Evolutionary conservation across 2,797 vertebrate genomes (phyloP).

Genomic region (Protosalanx chinensis): DNA sequence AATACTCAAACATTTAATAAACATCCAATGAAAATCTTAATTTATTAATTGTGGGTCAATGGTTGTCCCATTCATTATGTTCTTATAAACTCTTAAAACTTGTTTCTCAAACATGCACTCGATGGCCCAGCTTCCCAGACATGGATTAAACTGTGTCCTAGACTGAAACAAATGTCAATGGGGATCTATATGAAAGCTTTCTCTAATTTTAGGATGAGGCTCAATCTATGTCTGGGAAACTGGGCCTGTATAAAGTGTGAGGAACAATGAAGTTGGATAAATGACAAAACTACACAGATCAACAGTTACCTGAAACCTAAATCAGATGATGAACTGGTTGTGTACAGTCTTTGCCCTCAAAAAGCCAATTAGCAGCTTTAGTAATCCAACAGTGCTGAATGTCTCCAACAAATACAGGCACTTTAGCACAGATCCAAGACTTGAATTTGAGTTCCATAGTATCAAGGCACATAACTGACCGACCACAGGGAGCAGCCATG

Average conservation of each 20-base stretch:
- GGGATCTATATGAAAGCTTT: no score
- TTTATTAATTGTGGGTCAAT: neutral
- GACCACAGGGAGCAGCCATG: neutral
- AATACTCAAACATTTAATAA: neutral
- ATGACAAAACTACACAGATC: neutral
- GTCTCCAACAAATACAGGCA: neutral
- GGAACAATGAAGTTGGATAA: neutral
- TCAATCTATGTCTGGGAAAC: no score
- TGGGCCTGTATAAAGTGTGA: no score
- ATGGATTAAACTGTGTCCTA: no score
- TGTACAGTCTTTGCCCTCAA: neutral
- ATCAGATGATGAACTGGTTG: neutral
- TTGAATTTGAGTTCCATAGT: neutral
- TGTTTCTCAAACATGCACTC: neutral
- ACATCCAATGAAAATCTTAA: no score
- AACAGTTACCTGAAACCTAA: neutral
- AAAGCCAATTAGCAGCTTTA: neutral
- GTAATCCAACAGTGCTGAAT: neutral
- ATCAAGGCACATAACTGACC: slow-evolving; percentile 8
- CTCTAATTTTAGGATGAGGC: no score
- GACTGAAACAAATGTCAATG: no score
- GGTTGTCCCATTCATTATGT: neutral
- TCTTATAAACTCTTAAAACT: neutral
- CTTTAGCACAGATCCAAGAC: neutral
- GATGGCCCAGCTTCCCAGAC: neutral